A percentile compares a stretch with the other conserved stretches of the same genome.
Evolutionary conservation across 2,888 invertebrate species (phyloP).

Genomic region (Gastracanthus pulcherrimus): DNA sequence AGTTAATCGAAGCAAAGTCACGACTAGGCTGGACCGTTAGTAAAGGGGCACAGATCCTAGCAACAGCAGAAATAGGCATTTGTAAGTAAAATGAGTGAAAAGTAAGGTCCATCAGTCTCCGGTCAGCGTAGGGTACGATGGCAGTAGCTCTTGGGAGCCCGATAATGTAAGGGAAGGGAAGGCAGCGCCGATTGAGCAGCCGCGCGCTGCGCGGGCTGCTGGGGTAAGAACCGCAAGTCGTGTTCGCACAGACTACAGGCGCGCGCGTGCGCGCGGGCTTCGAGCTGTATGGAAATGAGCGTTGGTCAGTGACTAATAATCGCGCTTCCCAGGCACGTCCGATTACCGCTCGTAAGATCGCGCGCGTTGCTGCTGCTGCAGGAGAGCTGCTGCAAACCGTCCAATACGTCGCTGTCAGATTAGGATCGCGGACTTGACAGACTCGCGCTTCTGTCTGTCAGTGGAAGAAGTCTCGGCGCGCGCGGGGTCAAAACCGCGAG

Average conservation of each 20-base stretch:
- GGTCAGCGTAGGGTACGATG: neutral
- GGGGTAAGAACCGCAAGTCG: conserved; percentile 51
- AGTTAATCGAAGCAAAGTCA: too few species aligned
- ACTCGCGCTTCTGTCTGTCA: conserved; percentile 77
- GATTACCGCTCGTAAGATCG: too few species aligned
- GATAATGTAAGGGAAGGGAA: too few species aligned
- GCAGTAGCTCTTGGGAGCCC: neutral
- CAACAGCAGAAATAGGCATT: conserved; percentile 3
- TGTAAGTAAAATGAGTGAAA: conserved; percentile 40
- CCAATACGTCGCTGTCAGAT: conserved; percentile 77
- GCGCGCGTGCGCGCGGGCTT: conserved; percentile 28
- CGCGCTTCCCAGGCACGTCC: conserved; percentile 61
- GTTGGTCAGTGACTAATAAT: conserved; percentile 70
- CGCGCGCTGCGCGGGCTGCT: too few species aligned
- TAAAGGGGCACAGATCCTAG: too few species aligned
- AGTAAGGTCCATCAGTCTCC: conserved; percentile 22
- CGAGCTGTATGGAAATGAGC: conserved; percentile 69
- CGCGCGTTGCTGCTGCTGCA: conserved; percentile 46
- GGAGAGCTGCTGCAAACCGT: conserved; percentile 43
- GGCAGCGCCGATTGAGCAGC: too few species aligned
- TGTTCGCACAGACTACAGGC: neutral
- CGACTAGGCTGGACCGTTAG: too few species aligned
- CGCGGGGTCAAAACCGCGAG: conserved; percentile 56
- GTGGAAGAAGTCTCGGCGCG: conserved; percentile 9
- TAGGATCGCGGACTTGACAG: conserved; percentile 76